Evolutionary conservation across 2,888 invertebrate genomes (phyloP).

Genomic region (Diaphora mendica): DNA sequence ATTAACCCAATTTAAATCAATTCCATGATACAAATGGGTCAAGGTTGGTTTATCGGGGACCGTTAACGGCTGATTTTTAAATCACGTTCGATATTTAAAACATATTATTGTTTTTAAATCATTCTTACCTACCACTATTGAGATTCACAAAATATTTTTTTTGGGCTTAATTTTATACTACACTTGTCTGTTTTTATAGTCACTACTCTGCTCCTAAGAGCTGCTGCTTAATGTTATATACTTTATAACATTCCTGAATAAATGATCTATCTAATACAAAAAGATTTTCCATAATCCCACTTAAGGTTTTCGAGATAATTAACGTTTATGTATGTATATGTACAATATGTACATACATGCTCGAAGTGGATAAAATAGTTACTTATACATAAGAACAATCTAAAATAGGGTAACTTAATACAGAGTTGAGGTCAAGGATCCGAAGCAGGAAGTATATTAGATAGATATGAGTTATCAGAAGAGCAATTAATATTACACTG

Average conservation of each 20-base stretch:
- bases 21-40: conserved; percentile 16
- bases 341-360: no score
- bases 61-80: conserved; percentile 16
- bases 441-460: background rate
- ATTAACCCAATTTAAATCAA: conserved; percentile 22
- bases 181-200: no score
- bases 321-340: no score
- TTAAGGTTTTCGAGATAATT: background rate
- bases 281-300: background rate
- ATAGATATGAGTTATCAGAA: background rate
- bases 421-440: background rate
- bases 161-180: no score
- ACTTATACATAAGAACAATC: background rate
- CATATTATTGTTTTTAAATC: background rate
- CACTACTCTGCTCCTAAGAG: no score
- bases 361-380: background rate
- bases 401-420: background rate
- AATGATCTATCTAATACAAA: no score
- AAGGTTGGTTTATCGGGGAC: conserved; percentile 16
- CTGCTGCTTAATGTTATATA: background rate
- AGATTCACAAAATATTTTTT: background rate
- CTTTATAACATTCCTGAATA: background rate
- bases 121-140: background rate
- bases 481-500: background rate
- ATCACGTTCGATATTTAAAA: conserved; percentile 9